Evolutionary conservation across 2,888 invertebrate genomes (phyloP), one percentile per base, ranked within the genome.

Genomic region (Tachina lurida): DNA sequence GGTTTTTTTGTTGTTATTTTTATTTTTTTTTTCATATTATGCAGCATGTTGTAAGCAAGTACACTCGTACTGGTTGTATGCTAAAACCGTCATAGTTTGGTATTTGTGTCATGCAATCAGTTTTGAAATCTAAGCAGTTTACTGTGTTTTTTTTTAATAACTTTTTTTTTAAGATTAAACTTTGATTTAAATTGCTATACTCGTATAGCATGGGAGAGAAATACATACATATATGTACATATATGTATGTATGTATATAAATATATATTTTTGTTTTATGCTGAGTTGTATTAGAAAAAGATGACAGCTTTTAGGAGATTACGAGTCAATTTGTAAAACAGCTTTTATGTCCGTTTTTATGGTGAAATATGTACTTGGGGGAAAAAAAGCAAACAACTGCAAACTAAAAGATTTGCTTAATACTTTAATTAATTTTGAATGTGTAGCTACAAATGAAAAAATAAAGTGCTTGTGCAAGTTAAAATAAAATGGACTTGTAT

Each of bases 51-150:
- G 43, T 41, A 70, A 68, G 52, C 22, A 31, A 7, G n/a, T 52
- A 8, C 17, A 10, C n/a, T 47, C 31, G 12, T 60, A 45, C 39
- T 47, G 65, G 74, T 74, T 74, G 70, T 79, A 52, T 84, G 62
- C 22, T 54, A 43, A 68, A 68, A 41, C 22, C 70, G 45, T 70
- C n/a, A n/a, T n/a, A 54, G 31, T 70, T 71, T 70, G 78, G 71
- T 65, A 79, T 79, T 79, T 79, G 79, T 79, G 79, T 79, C 79
- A 70, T 56, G 45, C 79, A 79, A 79, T 79, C 79, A 73, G 71
- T 79, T 71, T 73, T 79, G 47, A 79, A 79, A 79, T 79, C 79
- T 73, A 73, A 79, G 79, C 79, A 79, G 41, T 71, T 79, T 65
- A 47, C 8, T 79, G 15, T 49, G 4, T 45, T 10, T 31, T 62